Base-by-base conservation (phyloP, 1,140 invertebrate species). In the Cyrtorhinus lividipennis region DNA sequence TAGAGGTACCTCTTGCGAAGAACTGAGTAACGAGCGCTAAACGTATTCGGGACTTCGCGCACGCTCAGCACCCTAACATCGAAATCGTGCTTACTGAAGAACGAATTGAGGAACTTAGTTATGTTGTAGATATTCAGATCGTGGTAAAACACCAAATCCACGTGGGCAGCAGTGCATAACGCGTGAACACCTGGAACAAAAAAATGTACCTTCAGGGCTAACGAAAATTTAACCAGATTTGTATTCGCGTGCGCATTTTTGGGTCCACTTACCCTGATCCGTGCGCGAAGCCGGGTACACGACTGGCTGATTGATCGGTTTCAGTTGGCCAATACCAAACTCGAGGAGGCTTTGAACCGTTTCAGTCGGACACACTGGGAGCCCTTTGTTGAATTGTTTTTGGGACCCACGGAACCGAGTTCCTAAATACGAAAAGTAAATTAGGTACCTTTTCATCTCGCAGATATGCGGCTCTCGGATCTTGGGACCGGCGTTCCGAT, bases 381-480 rank as follows among this genome's bases (percentile, higher is more conserved):
- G 26, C 2, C 48, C 62, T 24, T 64, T 64, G 0, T 25, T 24
- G 23, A 62, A 23, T 45, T 67, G 66, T 56, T 67, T 67, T 44
- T 67, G 66, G 27, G 62, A 59, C n/a, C 65, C 66, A 62, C 65
- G 65, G 64, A 67, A 67, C 12, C 26, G n/a, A 2, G 66, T 63
- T 12, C 66, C 66, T 23, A 67, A 38, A 46, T 67, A 67, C 0
- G 66, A 67, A 56, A 65, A 62, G 38, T 46, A 67, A 13, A 67
- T 25, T 27, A 67, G 56, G 60, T 65, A 65, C 30, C 66, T 61
- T 24, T 53, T 62, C 66, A 67, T 65, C 48, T 38, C 30, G n/a
- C n/a, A n/a, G n/a, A n/a, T n/a, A n/a, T n/a, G n/a, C n/a, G n/a
- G n/a, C n/a, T n/a, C n/a, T n/a, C n/a, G n/a, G n/a, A n/a, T n/a